These are phyloP conservation scores for Tethya wilhelma DNA, from an alignment of 37 sponge, comb jelly and placozoan genomes.

Conservation along the genomic window DNA sequence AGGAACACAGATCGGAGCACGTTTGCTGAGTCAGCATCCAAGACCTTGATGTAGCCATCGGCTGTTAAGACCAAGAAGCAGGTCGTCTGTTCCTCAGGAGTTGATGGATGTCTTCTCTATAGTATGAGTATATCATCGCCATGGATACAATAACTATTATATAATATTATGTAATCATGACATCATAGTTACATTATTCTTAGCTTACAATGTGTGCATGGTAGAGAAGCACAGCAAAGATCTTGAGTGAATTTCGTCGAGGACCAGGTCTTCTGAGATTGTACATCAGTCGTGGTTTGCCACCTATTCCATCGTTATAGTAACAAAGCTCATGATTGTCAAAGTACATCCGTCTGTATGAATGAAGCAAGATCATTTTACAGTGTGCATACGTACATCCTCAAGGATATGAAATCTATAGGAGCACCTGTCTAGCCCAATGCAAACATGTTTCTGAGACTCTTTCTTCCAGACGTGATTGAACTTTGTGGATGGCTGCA, in stretches of 20 bases:
- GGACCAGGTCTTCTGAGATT: not conserved
- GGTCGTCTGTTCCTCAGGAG: conserved; percentile 48
- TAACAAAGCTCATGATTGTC: conserved; percentile 55
- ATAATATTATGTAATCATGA: not conserved
- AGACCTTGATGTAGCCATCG: conserved; percentile 70
- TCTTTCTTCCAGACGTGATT: conserved; percentile 32
- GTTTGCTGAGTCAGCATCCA: conserved; percentile 63
- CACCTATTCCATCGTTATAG: conserved; percentile 41
- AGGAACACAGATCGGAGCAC: conserved; percentile 54
- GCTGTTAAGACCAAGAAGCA: conserved; percentile 55
- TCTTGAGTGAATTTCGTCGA: not conserved
- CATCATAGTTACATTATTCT: not conserved
- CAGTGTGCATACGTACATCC: not conserved
- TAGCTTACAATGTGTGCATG: conserved; percentile 46
- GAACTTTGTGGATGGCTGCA: conserved; percentile 56
- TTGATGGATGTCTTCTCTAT: conserved; percentile 28
- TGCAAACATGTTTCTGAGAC: conserved; percentile 51
- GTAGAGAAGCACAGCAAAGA: conserved; percentile 39
- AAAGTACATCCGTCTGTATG: conserved; percentile 56
- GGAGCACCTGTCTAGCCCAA: conserved; percentile 76
- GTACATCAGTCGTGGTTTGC: conserved; percentile 46
- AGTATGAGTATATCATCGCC: not conserved
- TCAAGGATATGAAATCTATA: not conserved
- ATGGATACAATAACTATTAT: not conserved
- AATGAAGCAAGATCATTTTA: not conserved